phyloP scores from a whole-genome alignment of 2,113 vertebrate genomes.

The Malaclemys terrapin region DNA sequence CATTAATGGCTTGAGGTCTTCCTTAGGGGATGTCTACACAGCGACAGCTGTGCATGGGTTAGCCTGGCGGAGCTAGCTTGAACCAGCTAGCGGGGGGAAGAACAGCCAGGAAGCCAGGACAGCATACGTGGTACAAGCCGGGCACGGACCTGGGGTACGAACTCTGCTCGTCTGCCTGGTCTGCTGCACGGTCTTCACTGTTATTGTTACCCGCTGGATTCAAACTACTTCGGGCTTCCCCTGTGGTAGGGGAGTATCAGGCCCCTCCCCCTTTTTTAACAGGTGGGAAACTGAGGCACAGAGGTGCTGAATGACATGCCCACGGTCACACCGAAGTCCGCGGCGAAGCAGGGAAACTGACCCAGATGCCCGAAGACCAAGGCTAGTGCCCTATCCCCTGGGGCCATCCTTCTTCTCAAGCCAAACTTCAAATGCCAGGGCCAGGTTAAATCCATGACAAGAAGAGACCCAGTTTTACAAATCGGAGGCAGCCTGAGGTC shows the following conservation, averaged over 20 bases:
- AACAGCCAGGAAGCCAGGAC: neutral
- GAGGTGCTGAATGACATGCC: too few relatives aligned
- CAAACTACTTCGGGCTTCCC: neutral
- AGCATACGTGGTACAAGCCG: neutral
- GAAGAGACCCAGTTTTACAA: neutral
- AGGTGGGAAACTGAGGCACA: neutral
- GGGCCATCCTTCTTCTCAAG: neutral
- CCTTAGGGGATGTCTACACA: too few relatives aligned
- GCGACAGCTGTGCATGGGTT: neutral
- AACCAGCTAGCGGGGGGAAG: neutral
- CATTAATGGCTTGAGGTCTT: neutral
- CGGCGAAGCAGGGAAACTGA: neutral
- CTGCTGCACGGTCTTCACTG: neutral
- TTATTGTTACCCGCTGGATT: neutral
- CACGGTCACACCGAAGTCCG: neutral
- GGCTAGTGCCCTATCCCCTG: neutral
- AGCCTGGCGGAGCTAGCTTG: neutral
- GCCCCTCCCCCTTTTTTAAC: neutral
- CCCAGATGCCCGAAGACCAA: neutral
- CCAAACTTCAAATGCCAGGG: neutral
- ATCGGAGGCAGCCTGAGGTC: neutral
- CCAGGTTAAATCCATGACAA: neutral
- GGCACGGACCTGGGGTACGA: neutral
- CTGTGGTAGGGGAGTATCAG: neutral
- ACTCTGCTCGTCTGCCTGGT: neutral